Conservation (phyloP, 2,797 vertebrate genomes). For the Gila robusta region DNA sequence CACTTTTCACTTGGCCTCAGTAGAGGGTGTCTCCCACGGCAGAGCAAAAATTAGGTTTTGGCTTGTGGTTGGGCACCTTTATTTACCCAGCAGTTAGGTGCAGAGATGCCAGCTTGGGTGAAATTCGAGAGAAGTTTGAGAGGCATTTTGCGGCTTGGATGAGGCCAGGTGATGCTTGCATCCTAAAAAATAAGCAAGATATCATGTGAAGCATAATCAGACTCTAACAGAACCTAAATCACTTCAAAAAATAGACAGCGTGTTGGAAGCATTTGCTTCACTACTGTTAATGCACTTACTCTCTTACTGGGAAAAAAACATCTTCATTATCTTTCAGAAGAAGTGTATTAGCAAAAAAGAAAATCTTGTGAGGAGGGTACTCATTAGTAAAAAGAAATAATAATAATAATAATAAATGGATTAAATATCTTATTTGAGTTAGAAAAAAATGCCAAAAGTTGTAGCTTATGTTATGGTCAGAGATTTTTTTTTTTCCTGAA, state of each 20-base stretch:
- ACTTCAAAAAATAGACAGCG: not conserved
- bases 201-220: conserved; percentile 38
- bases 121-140: conserved; percentile 43
- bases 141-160: not conserved
- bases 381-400: not conserved
- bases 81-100: conserved; percentile 61
- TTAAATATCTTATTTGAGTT: not conserved
- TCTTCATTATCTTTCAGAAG: not conserved
- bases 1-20: conserved; percentile 38
- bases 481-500: not conserved
- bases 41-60: conserved; percentile 48
- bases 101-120: conserved; percentile 31
- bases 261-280: no score
- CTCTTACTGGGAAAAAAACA: not conserved
- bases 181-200: conserved; percentile 54
- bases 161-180: conserved; percentile 49
- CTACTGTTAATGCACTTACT: not conserved
- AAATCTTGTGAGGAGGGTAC: not conserved
- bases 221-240: conserved; percentile 5
- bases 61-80: conserved; percentile 40
- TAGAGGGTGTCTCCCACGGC: conserved; percentile 39
- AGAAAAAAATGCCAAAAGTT: not conserved
- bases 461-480: not conserved
- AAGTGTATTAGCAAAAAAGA: not conserved
- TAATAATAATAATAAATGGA: not conserved